Conservation (phyloP, 2,888 invertebrate genomes). For the Pecten maximus region DNA sequence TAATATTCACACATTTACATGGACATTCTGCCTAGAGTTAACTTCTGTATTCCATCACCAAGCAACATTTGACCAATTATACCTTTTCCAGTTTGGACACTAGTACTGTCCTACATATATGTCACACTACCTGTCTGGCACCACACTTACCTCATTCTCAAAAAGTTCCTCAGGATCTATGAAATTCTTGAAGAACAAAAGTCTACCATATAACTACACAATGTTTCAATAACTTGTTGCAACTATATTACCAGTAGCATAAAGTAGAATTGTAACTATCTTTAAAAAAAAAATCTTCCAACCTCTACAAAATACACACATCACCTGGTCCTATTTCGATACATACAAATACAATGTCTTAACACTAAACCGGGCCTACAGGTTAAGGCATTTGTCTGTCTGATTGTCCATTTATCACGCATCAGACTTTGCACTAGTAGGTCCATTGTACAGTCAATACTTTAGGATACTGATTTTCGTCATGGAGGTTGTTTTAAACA, state of each 20-base stretch:
- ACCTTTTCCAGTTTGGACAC: background rate
- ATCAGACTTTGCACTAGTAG: too few relatives aligned
- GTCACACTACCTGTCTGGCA: background rate
- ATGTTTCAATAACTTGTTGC: background rate
- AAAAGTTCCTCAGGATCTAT: background rate
- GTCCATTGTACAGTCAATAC: too few relatives aligned
- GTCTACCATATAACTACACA: background rate
- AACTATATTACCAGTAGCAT: background rate
- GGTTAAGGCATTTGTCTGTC: too few relatives aligned
- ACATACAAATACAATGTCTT: too few relatives aligned
- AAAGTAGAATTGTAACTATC: too few relatives aligned
- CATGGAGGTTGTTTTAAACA: too few relatives aligned
- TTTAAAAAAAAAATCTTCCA: too few relatives aligned
- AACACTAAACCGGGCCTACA: too few relatives aligned
- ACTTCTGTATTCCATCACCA: background rate
- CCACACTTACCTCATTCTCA: slow-evolving; percentile 9
- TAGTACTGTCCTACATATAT: background rate
- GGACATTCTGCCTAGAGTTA: background rate
- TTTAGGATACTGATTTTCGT: too few relatives aligned
- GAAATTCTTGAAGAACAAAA: slow-evolving; percentile 20
- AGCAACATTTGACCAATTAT: background rate
- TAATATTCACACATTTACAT: background rate
- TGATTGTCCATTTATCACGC: too few relatives aligned
- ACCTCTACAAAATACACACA: too few relatives aligned
- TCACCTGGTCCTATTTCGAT: too few relatives aligned